Conservation (phyloP, 2,113 vertebrate species). For the Acinonyx jubatus region DNA sequence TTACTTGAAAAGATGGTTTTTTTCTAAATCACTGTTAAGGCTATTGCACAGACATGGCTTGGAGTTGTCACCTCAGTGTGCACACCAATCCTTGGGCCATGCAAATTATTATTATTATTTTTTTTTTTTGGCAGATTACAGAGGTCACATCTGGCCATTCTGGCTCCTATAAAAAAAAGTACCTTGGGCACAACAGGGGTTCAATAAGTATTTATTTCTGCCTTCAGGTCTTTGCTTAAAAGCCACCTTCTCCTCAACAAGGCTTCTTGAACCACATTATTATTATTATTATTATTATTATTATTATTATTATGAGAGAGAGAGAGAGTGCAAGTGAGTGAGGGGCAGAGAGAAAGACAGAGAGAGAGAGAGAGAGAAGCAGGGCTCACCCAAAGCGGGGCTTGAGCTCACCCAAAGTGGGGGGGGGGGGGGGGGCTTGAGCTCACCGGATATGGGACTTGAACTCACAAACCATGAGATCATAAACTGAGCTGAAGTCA, state of each 20-base stretch:
- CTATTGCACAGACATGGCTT: rapidly evolving
- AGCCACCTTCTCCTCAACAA: neutral
- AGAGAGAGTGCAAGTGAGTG: no score
- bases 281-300: neutral
- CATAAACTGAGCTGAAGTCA: no score
- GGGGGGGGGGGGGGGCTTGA: no score
- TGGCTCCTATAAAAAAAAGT: neutral
- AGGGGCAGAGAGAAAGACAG: no score
- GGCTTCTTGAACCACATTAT: neutral
- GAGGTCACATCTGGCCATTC: neutral
- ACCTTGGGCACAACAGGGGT: neutral
- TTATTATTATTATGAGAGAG: no score
- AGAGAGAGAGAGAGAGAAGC: no score
- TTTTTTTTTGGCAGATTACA: neutral
- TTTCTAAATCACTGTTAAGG: neutral
- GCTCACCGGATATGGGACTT: no score
- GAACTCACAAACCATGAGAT: no score
- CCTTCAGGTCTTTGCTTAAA: neutral
- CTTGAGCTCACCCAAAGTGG: no score
- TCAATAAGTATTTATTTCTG: neutral
- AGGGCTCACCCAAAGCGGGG: no score
- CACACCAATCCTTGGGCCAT: neutral
- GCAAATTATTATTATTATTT: neutral
- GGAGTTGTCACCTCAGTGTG: neutral
- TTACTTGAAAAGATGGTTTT: neutral